These are phyloP conservation scores for Amitus sp. DNA, from an alignment of 2,888 invertebrate genomes.

Conservation along the genomic window DNA sequence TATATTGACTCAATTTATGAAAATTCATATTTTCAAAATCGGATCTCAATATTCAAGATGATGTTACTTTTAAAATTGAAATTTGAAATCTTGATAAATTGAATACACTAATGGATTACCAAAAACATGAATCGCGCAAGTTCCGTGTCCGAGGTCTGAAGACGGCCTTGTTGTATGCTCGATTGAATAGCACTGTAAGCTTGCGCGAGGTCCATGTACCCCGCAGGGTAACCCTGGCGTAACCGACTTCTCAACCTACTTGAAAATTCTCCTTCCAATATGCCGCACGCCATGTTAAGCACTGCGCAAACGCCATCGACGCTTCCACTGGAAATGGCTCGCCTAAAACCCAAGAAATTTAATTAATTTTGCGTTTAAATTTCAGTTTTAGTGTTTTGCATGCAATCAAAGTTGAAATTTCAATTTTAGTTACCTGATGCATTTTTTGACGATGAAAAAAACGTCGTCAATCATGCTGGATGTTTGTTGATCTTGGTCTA, in stretches of 20 bases:
- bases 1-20: too few relatives aligned
- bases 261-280: conserved; percentile 87
- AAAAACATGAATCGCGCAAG: conserved; percentile 81
- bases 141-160: conserved; percentile 83
- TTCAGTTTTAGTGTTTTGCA: too few relatives aligned
- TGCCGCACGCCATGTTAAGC: conserved; percentile 90
- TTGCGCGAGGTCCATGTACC: conserved; percentile 80
- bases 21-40: too few relatives aligned
- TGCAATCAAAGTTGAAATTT: conserved; percentile 9
- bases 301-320: conserved; percentile 97
- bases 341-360: conserved; percentile 67
- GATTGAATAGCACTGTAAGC: conserved; percentile 86
- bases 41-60: too few relatives aligned
- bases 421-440: conserved; percentile 74
- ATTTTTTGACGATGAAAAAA: conserved; percentile 96
- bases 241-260: conserved; percentile 78
- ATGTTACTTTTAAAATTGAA: too few relatives aligned
- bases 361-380: background rate
- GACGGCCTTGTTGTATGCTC: conserved; percentile 81
- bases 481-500: conserved; percentile 78
- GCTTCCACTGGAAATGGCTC: conserved; percentile 90
- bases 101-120: too few relatives aligned
- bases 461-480: conserved; percentile 98
- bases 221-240: conserved; percentile 82
- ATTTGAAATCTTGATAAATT: too few relatives aligned